A percentile compares a stretch with the other conserved stretches of the same genome.
Conservation (phyloP, 2,113 vertebrate species). For the Baryphthengus martii region DNA sequence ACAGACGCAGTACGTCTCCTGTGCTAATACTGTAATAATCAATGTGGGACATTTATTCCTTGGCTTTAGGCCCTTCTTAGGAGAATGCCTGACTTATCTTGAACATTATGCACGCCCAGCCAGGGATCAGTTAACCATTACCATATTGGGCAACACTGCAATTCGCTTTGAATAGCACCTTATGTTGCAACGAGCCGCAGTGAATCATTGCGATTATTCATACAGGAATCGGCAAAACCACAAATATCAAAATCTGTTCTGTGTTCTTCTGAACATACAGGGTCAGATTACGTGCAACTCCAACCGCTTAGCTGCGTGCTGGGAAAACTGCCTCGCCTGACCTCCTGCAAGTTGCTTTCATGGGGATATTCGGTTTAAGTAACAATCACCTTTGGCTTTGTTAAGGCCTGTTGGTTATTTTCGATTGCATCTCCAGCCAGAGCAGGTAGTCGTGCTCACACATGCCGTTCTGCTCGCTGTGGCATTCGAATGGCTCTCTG, state of each 20-base stretch:
- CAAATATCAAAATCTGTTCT: slow-evolving; percentile 41
- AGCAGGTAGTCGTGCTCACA: neutral
- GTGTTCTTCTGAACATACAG: neutral
- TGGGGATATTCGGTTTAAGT: neutral
- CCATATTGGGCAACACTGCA: slow-evolving; percentile 34
- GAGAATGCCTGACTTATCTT: neutral
- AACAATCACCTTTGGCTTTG: neutral
- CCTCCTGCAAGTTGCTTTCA: neutral
- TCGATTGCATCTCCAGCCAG: neutral
- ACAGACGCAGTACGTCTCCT: neutral
- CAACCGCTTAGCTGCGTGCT: neutral
- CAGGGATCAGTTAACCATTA: neutral
- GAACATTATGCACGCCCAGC: neutral
- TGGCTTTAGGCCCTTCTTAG: neutral
- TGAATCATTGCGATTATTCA: slow-evolving; percentile 56
- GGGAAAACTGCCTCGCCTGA: neutral
- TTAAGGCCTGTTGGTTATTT: neutral
- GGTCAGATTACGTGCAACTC: neutral
- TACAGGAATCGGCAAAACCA: slow-evolving; percentile 15
- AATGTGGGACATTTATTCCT: neutral
- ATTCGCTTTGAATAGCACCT: slow-evolving; percentile 13
- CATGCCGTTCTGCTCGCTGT: neutral
- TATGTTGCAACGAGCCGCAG: slow-evolving; percentile 5
- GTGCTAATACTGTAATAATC: neutral
- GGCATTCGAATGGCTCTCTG: neutral